Evolutionary conservation across 1,140 invertebrate species (phyloP).

Genomic region (Tenebrio molitor): DNA sequence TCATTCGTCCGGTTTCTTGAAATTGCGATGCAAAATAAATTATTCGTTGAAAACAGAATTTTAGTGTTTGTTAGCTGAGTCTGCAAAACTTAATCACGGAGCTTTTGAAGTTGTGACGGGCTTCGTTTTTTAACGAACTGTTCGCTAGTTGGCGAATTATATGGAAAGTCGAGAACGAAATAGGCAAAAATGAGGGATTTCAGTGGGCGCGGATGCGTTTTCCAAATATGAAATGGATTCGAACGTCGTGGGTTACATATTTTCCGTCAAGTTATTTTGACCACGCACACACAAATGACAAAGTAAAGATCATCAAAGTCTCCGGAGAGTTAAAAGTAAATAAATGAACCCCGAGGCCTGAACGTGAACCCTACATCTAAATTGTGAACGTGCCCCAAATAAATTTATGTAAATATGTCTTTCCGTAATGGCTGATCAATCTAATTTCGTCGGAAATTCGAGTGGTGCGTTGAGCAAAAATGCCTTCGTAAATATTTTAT

Average conservation of each 20-base stretch:
- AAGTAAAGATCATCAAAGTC: slow-evolving; percentile 13
- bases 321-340: slow-evolving; percentile 9
- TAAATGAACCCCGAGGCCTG: slow-evolving; percentile 4
- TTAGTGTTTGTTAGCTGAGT: no score
- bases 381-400: slow-evolving; percentile 29
- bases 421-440: slow-evolving; percentile 28
- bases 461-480: slow-evolving; percentile 25
- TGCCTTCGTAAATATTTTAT: slow-evolving; percentile 24
- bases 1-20: no score
- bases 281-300: slow-evolving; percentile 1
- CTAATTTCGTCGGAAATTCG: slow-evolving; percentile 29
- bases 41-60: no score
- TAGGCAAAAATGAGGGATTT: no score
- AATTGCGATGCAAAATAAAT: no score
- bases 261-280: not conserved
- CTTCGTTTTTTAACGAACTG: not conserved
- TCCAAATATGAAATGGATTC: no score
- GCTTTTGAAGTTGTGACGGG: not conserved
- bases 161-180: no score
- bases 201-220: no score
- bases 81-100: not conserved
- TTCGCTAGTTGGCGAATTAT: not conserved
- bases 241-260: not conserved
- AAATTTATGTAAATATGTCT: slow-evolving; percentile 37
- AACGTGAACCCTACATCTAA: slow-evolving; percentile 21